phyloP scores from a whole-genome alignment of 2,888 invertebrate species.

The Pristionchus mayeri region DNA sequence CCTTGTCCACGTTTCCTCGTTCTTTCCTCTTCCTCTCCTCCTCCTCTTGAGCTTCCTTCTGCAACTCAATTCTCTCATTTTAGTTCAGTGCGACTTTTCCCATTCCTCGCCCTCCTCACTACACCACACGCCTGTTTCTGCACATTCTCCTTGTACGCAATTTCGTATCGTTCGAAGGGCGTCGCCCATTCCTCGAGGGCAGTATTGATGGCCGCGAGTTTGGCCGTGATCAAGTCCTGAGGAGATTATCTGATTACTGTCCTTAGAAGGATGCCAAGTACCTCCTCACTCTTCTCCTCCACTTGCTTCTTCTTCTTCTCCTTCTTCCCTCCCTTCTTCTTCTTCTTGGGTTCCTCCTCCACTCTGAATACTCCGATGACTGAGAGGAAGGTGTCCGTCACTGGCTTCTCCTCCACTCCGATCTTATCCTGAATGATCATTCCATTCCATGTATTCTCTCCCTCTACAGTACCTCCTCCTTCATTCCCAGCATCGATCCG shows the following conservation, averaged over 20 bases:
- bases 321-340: background rate
- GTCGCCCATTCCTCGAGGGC: conserved; percentile 60
- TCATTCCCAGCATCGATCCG: conserved; percentile 49
- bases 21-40: conserved; percentile 52
- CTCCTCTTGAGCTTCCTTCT: conserved; percentile 52
- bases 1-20: conserved; percentile 54
- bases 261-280: background rate
- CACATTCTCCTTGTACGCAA: conserved; percentile 36
- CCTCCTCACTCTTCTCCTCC: background rate
- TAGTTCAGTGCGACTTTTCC: background rate
- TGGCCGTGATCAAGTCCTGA: background rate
- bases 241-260: conserved; percentile 4
- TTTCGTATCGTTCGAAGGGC: conserved; percentile 57
- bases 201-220: conserved; percentile 20
- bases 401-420: conserved; percentile 41
- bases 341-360: background rate
- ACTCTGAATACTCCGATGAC: conserved; percentile 37
- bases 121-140: conserved; percentile 31
- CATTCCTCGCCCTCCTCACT: background rate
- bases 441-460: background rate
- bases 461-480: conserved; percentile 18
- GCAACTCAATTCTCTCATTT: background rate
- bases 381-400: conserved; percentile 39
- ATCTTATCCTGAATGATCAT: background rate
- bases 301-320: conserved; percentile 9